Evolutionary conservation across 1,140 invertebrate species (phyloP).

Genomic region (Teleopsis dalmanni): DNA sequence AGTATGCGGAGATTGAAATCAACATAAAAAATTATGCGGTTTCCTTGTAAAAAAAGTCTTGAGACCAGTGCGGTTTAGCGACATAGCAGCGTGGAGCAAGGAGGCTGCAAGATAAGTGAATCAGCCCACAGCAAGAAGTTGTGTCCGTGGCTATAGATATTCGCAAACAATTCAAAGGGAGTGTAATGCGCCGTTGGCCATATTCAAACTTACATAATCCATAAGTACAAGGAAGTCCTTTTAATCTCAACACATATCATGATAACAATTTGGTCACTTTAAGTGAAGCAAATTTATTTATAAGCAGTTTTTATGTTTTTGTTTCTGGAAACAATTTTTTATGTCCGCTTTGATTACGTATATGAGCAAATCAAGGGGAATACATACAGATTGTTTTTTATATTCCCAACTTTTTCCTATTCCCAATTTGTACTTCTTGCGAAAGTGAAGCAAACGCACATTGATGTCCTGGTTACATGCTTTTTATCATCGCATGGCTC

Average conservation of each 20-base stretch:
- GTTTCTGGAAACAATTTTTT: background rate
- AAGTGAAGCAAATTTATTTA: constrained; percentile 45
- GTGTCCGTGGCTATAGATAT: background rate
- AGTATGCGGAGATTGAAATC: background rate
- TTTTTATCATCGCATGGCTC: constrained; percentile 4
- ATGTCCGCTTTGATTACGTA: background rate
- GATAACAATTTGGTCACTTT: constrained; percentile 45
- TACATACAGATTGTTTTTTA: background rate
- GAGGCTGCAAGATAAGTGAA: background rate
- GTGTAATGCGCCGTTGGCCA: background rate
- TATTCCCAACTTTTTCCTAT: background rate
- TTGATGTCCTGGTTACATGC: constrained; percentile 14
- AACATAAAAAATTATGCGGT: background rate
- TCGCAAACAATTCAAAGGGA: background rate
- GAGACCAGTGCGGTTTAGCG: background rate
- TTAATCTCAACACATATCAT: constrained; percentile 44
- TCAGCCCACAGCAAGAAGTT: constrained; percentile 1
- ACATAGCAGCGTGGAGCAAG: too few species aligned
- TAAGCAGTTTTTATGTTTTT: constrained; percentile 25
- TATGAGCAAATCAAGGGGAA: background rate
- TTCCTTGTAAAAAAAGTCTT: constrained; percentile 3
- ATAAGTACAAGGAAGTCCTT: constrained; percentile 40
- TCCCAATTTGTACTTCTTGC: background rate
- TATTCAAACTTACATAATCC: constrained; percentile 4
- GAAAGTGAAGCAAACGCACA: constrained; percentile 12